These are phyloP conservation scores for Mobula birostris DNA, from an alignment of 2,113 vertebrate species.

Conservation along the genomic window DNA sequence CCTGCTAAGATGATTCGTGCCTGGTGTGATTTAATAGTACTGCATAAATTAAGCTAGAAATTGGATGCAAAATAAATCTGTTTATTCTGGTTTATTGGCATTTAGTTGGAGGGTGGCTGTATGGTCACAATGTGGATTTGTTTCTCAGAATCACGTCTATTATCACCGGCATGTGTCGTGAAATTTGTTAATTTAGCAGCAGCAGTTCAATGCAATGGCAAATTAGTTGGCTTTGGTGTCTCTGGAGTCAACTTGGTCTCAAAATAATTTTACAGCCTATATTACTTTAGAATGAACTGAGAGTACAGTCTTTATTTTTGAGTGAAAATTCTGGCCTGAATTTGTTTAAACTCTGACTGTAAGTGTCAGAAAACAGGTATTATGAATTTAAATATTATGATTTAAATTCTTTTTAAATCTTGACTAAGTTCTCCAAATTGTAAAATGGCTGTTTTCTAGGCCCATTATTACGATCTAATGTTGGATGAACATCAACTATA, in stretches of 20 bases:
- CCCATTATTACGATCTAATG: no score
- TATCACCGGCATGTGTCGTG: no score
- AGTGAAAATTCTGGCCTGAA: neutral
- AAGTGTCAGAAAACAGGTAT: neutral
- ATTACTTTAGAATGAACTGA: neutral
- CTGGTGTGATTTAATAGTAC: neutral
- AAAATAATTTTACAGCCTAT: neutral
- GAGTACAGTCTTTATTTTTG: neutral
- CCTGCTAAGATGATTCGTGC: neutral
- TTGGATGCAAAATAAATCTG: neutral
- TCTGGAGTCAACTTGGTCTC: neutral
- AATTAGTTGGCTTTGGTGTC: neutral
- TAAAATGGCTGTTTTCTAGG: no score
- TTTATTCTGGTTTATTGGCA: neutral
- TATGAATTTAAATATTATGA: neutral
- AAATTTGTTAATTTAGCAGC: no score
- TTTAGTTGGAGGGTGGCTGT: no score
- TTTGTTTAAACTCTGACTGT: neutral
- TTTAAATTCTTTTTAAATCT: neutral
- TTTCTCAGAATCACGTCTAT: neutral
- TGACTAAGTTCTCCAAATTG: neutral
- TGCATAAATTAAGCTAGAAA: no score
- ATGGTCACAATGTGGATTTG: neutral
- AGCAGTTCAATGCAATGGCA: neutral
- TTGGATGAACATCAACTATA: neutral